Conservation (phyloP, 2,113 vertebrate species). For the Rhabdomys dilectus region DNA sequence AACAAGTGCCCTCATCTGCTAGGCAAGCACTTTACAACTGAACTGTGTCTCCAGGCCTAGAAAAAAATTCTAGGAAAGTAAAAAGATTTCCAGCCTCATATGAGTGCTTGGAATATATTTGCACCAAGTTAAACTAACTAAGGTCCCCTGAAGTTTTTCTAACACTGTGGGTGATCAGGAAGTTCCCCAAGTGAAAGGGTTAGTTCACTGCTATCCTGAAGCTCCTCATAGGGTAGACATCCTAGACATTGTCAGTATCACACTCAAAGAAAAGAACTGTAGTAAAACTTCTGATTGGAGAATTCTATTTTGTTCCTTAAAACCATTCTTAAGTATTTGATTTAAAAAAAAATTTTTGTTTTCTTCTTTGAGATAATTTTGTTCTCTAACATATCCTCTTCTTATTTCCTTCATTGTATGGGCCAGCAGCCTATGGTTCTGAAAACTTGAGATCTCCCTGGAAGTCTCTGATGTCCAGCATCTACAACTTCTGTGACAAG, state of each 20-base stretch:
- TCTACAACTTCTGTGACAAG: neutral
- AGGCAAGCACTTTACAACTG: neutral
- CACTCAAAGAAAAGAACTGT: no score
- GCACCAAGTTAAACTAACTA: neutral
- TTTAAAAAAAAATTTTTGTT: no score
- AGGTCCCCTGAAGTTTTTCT: neutral
- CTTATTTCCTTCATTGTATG: rapidly evolving
- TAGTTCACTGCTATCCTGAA: neutral
- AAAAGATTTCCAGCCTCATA: neutral
- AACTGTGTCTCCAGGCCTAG: neutral
- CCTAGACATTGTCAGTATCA: no score
- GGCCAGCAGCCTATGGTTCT: neutral
- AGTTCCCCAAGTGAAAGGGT: neutral
- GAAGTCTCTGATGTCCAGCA: neutral
- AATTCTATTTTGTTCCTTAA: no score
- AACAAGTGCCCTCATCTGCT: neutral
- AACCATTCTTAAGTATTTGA: no score
- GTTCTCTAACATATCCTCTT: no score
- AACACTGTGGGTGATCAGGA: neutral
- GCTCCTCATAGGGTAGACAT: neutral
- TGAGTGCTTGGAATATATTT: neutral
- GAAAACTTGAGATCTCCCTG: no score
- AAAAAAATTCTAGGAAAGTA: neutral
- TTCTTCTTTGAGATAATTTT: no score
- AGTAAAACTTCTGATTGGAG: no score